Evolutionary conservation across 1,140 invertebrate species (phyloP).

Genomic region (Neuroterus valhalla): DNA sequence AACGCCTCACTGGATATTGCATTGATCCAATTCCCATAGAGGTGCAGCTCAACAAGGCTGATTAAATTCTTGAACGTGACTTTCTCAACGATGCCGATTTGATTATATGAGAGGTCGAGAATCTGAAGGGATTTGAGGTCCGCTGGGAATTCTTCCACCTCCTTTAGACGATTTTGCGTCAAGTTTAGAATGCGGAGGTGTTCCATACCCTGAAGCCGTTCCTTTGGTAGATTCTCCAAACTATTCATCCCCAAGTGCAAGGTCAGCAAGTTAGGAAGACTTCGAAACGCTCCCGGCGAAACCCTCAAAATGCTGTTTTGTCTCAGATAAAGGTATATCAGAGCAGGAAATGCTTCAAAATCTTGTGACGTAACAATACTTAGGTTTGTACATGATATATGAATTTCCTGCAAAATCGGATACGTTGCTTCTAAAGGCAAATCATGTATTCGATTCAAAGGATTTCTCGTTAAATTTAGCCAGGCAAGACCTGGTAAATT

Average conservation of each 20-base stretch:
- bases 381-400: slow-evolving; percentile 88
- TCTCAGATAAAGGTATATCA: slow-evolving; percentile 84
- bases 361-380: slow-evolving; percentile 90
- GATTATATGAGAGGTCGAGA: slow-evolving; percentile 89
- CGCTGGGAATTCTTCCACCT: slow-evolving; percentile 87
- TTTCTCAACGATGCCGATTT: slow-evolving; percentile 84
- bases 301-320: slow-evolving; percentile 86
- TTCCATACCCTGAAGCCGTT: slow-evolving; percentile 86
- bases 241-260: slow-evolving; percentile 90
- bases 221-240: slow-evolving; percentile 88
- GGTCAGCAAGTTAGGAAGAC: slow-evolving; percentile 82
- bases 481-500: slow-evolving; percentile 83
- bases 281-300: slow-evolving; percentile 89
- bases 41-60: slow-evolving; percentile 83
- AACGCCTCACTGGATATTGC: slow-evolving; percentile 86
- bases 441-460: slow-evolving; percentile 83
- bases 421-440: slow-evolving; percentile 79
- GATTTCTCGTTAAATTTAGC: slow-evolving; percentile 89
- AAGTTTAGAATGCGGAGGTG: slow-evolving; percentile 85
- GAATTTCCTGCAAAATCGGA: slow-evolving; percentile 85
- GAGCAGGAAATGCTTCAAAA: slow-evolving; percentile 87
- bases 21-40: slow-evolving; percentile 89
- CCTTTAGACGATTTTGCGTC: slow-evolving; percentile 86
- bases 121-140: slow-evolving; percentile 86
- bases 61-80: slow-evolving; percentile 84